Evolutionary conservation across 2,888 invertebrate genomes (phyloP).

Genomic region (Scotopteryx bipunctaria): DNA sequence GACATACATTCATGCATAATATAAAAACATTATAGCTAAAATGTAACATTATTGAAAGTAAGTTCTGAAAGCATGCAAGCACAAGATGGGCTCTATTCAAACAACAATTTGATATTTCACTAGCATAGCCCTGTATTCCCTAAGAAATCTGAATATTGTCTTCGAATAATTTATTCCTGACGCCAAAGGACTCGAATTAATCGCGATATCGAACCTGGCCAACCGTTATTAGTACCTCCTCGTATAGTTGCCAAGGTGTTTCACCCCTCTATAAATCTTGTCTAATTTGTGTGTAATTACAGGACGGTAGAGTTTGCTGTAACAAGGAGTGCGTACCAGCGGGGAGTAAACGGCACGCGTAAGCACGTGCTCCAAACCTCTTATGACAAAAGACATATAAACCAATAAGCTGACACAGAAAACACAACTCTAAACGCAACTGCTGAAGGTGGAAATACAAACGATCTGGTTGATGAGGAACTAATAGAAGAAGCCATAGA

Average conservation of each 20-base stretch:
- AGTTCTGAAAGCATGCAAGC: no score
- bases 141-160: constrained; percentile 31
- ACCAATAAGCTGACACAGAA: constrained; percentile 32
- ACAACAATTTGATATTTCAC: constrained; percentile 9
- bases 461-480: constrained; percentile 19
- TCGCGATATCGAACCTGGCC: constrained; percentile 78
- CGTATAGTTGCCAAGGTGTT: constrained; percentile 80
- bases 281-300: constrained; percentile 84
- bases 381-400: constrained; percentile 43
- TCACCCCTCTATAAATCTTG: constrained; percentile 83
- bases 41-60: no score
- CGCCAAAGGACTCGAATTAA: constrained; percentile 64
- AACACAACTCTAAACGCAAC: constrained; percentile 37
- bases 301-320: constrained; percentile 77
- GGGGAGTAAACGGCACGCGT: constrained; percentile 79
- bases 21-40: no score
- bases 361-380: constrained; percentile 65
- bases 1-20: no score
- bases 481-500: constrained; percentile 52
- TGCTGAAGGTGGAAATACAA: constrained; percentile 35
- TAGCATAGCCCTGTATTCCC: constrained; percentile 11
- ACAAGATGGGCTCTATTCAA: neutral
- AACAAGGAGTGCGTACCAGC: constrained; percentile 81
- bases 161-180: constrained; percentile 49
- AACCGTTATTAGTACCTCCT: constrained; percentile 80